A percentile compares a stretch with the other conserved stretches of the same genome.
Conservation (phyloP, 2,888 invertebrate genomes). For the Sarcophaga variegata region DNA sequence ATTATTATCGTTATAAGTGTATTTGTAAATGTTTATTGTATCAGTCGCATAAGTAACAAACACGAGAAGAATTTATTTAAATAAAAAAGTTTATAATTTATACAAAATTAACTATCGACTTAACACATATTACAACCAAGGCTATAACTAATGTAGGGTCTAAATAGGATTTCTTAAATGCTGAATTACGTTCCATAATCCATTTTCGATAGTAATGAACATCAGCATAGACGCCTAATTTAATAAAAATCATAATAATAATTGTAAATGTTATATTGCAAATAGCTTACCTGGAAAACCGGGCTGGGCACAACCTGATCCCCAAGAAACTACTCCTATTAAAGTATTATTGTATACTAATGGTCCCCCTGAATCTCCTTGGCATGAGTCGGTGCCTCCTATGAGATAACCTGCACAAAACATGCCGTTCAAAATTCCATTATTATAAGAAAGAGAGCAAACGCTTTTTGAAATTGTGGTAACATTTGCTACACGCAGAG, state of each 20-base stretch:
- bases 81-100: conserved; percentile 28
- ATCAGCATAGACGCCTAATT: conserved; percentile 76
- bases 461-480: conserved; percentile 72
- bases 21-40: background rate
- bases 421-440: conserved; percentile 75
- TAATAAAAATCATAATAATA: background rate
- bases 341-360: conserved; percentile 75
- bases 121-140: background rate
- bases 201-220: conserved; percentile 77
- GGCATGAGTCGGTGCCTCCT: conserved; percentile 79
- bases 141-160: background rate
- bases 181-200: conserved; percentile 76
- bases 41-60: background rate
- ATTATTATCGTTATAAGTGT: background rate
- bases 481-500: conserved; percentile 76
- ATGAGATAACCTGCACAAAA: conserved; percentile 77
- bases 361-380: conserved; percentile 79
- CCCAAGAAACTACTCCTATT: conserved; percentile 79
- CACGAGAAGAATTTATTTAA: conserved; percentile 3
- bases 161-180: conserved; percentile 11
- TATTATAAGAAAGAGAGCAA: conserved; percentile 73
- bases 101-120: conserved; percentile 25
- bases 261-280: background rate
- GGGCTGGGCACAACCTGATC: conserved; percentile 76
- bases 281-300: conserved; percentile 66